These are phyloP conservation scores for Sturnira hondurensis DNA, from an alignment of 2,113 vertebrate species.

Conservation along the genomic window DNA sequence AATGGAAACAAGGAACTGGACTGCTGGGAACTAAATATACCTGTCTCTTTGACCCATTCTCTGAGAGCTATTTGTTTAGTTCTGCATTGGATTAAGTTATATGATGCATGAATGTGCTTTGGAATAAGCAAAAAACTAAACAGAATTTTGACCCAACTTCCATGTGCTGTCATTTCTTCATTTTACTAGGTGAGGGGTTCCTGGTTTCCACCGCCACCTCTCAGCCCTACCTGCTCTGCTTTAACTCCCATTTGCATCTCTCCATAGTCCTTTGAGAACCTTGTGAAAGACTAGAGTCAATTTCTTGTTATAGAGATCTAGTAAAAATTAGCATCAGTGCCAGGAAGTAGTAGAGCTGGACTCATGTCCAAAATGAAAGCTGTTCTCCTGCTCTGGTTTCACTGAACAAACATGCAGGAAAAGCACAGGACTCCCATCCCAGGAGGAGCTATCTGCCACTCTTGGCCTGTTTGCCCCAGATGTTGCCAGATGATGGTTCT, in stretches of 20 bases:
- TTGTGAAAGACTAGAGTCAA: background rate
- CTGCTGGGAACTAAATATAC: background rate
- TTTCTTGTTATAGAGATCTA: background rate
- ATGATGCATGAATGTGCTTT: background rate
- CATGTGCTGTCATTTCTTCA: accelerated
- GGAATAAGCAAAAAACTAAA: background rate
- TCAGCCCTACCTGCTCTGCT: background rate
- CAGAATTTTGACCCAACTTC: background rate
- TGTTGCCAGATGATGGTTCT: background rate
- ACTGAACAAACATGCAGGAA: background rate
- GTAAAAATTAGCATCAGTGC: background rate
- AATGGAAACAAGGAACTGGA: background rate
- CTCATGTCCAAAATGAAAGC: background rate
- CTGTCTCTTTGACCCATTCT: background rate
- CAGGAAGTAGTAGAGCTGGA: background rate
- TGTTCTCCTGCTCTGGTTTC: background rate
- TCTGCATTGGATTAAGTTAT: background rate
- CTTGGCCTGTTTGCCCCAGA: background rate
- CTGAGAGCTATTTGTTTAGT: background rate
- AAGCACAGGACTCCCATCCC: no score
- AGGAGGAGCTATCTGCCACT: background rate
- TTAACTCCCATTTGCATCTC: background rate
- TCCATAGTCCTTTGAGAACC: background rate
- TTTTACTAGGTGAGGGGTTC: background rate
- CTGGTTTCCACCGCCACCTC: accelerated